Evolutionary conservation across 2,888 invertebrate genomes (phyloP).

Genomic region (Orthonevra nobilis): DNA sequence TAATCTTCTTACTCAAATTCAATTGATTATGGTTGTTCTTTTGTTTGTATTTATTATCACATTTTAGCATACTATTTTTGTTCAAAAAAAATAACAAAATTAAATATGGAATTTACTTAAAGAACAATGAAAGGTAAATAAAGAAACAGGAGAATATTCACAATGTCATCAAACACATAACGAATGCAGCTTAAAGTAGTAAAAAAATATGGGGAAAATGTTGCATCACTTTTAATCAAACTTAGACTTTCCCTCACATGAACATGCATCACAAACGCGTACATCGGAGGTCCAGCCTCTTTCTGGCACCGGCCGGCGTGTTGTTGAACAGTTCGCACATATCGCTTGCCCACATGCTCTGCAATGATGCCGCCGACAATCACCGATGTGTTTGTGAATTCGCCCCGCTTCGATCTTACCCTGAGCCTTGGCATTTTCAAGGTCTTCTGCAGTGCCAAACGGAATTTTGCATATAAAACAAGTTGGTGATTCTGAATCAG

Average conservation of each 20-base stretch:
- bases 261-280: constrained; percentile 87
- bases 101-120: constrained; percentile 9
- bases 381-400: constrained; percentile 71
- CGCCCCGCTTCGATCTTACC: constrained; percentile 43
- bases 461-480: constrained; percentile 85
- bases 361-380: constrained; percentile 84
- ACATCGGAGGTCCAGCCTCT: constrained; percentile 88
- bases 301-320: constrained; percentile 85
- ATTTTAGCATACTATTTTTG: constrained; percentile 51
- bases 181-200: constrained; percentile 5
- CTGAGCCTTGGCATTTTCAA: constrained; percentile 76
- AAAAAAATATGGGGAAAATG: constrained; percentile 26
- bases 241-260: constrained; percentile 73
- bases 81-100: constrained; percentile 22
- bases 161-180: constrained; percentile 31
- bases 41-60: constrained; percentile 55
- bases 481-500: constrained; percentile 85
- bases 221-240: constrained; percentile 48
- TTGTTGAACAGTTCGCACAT: constrained; percentile 82
- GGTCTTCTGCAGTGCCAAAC: constrained; percentile 82
- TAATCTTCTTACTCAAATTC: constrained; percentile 28
- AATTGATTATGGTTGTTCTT: constrained; percentile 22
- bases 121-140: constrained; percentile 52
- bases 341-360: constrained; percentile 87
- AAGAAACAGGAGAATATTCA: constrained; percentile 39